Percentiles rank a stretch among this genome's conserved stretches.
phyloP scores from a whole-genome alignment of 2,113 vertebrate species.

The Climacteris rufus region DNA sequence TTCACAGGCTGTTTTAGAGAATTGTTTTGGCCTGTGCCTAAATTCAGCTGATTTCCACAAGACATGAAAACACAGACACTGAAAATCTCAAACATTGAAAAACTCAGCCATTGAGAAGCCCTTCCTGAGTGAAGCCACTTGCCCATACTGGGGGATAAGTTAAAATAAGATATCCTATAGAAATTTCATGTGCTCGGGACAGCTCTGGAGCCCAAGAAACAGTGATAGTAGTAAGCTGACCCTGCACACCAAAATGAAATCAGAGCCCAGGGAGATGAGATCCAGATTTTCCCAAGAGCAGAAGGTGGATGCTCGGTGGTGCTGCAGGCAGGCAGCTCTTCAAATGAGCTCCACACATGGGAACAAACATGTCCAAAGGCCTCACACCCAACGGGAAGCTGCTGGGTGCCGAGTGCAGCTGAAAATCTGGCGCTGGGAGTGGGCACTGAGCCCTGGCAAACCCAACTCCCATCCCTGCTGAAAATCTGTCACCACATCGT shows the following conservation, averaged over 20 bases:
- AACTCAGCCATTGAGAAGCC: not conserved
- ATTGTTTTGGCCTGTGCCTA: not conserved
- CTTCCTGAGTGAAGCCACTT: not conserved
- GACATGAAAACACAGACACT: not conserved
- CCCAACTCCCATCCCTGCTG: not conserved
- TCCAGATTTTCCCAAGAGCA: conserved; percentile 6
- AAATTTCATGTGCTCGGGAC: not conserved
- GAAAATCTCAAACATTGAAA: too few species aligned
- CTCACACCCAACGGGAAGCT: not conserved
- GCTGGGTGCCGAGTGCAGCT: not conserved
- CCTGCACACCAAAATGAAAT: not conserved
- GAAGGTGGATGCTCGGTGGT: not conserved
- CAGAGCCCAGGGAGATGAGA: not conserved
- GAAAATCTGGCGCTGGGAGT: not conserved
- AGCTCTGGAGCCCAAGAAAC: not conserved
- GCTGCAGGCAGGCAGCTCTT: not conserved
- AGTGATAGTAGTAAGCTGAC: not conserved
- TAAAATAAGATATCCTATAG: not conserved
- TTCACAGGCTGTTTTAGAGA: not conserved
- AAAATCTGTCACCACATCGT: conserved; percentile 47
- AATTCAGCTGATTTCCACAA: not conserved
- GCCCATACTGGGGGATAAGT: not conserved
- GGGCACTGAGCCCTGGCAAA: conserved; percentile 22
- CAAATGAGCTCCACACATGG: not conserved
- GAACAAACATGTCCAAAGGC: not conserved